A percentile compares a stretch with the other conserved stretches of the same genome.
Conservation (phyloP, 2,888 invertebrate species). For the Tipula unca region DNA sequence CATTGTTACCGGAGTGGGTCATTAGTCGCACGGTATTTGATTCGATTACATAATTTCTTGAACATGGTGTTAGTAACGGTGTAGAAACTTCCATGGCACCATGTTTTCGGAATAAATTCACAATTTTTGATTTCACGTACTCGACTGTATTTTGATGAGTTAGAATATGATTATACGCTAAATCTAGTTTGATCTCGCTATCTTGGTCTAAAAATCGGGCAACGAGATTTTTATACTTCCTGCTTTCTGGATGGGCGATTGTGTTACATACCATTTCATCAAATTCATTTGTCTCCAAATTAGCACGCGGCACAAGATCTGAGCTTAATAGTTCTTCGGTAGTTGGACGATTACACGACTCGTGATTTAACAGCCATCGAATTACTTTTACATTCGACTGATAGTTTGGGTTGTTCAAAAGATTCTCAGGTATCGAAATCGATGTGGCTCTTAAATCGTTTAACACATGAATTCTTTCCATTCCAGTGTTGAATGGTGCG, state of each 20-base stretch:
- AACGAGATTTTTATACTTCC: constrained; percentile 56
- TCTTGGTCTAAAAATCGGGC: constrained; percentile 16
- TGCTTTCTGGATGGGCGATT: constrained; percentile 61
- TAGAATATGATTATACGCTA: constrained; percentile 56
- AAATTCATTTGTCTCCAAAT: constrained; percentile 67
- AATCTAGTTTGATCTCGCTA: constrained; percentile 42
- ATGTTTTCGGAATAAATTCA: constrained; percentile 54
- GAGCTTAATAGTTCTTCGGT: constrained; percentile 68
- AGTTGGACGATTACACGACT: constrained; percentile 65
- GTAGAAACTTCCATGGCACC: constrained; percentile 65
- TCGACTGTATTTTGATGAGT: constrained; percentile 31
- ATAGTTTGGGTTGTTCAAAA: constrained; percentile 40
- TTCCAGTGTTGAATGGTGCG: constrained; percentile 70
- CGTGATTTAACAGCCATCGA: constrained; percentile 66
- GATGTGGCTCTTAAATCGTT: constrained; percentile 59
- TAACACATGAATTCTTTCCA: constrained; percentile 80
- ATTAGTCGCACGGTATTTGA: constrained; percentile 62
- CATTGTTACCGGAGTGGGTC: constrained; percentile 69
- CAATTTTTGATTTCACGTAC: constrained; percentile 28
- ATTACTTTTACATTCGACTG: constrained; percentile 31
- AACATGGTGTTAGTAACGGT: constrained; percentile 65
- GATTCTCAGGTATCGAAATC: constrained; percentile 61
- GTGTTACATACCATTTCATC: constrained; percentile 67
- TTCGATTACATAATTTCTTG: constrained; percentile 34
- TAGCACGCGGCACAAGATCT: constrained; percentile 66